Evolutionary conservation across 2,888 invertebrate genomes (phyloP), one percentile per base, ranked within the genome.

Genomic region (Poecilobothrus nobilitatus): DNA sequence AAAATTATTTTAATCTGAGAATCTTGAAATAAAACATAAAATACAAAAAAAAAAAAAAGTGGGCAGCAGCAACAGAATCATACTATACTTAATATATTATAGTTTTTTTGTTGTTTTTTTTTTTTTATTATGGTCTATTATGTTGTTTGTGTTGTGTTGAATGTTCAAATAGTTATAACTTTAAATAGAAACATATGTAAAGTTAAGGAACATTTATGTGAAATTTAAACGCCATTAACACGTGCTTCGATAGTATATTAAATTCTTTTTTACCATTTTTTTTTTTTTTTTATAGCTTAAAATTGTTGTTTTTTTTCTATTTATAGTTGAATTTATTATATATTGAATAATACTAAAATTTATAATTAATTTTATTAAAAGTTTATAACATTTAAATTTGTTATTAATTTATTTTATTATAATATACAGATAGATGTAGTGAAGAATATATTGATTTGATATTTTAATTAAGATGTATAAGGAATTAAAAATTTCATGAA

Each of bases 211-310:
- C 37, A 37, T 37, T 37, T 37, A 18, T 53, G n/a, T 53, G 53
- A 53, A 53, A 53, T 18, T 53, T 53, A 53, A 53, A 53, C 53
- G 53, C 53, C 53, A 15, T 53, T 53, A 53, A 53, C 53, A 53
- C 53, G 53, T 53, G 53, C 53, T 53, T 53, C 15, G 7, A n/a
- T 12, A 53, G 18, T 6, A 15, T 53, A 2, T 41, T 41, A 12
- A 12, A 41, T 41, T 41, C 15, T 41, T 15, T 41, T 41, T 41
- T 18, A 18, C n/a, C 18, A 18, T 53, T 53, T 53, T 53, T 6
- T 15, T 44, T 44, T 15, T 6, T 44, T 15, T 12, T 44, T 18
- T 53, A 18, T 6, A 15, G 18, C 53, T n/a, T 53, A 18, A 18
- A 37, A 7, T 37, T 53, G 41, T 53, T 53, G 15, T 53, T 53